Conservation (phyloP, 2,888 invertebrate species). For the Polydrusus cervinus region DNA sequence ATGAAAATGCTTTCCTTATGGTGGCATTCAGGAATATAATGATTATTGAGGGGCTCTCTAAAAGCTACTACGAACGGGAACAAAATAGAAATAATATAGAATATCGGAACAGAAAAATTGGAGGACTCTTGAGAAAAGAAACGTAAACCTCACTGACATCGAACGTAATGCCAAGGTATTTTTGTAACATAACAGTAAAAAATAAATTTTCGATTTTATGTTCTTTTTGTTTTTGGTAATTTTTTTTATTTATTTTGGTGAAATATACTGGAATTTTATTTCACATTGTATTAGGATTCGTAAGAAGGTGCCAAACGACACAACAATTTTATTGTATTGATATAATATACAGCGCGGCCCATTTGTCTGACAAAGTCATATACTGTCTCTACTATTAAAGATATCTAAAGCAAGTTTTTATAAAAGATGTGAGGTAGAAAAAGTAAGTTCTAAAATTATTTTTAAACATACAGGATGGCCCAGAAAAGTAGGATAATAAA, state of each 20-base stretch:
- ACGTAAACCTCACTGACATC: conserved; percentile 1
- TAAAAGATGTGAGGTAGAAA: too few relatives aligned
- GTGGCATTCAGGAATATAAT: not conserved
- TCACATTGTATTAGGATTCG: too few relatives aligned
- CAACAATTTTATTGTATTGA: too few relatives aligned
- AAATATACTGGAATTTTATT: not conserved
- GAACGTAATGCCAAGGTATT: not conserved
- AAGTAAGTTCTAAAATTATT: too few relatives aligned
- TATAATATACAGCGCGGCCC: too few relatives aligned
- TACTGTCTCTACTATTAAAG: too few relatives aligned
- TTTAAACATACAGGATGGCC: too few relatives aligned
- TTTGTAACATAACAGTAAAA: not conserved
- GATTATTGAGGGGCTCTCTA: not conserved
- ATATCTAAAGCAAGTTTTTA: too few relatives aligned
- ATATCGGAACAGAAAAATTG: not conserved
- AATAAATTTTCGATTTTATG: not conserved
- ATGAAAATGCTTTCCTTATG: not conserved
- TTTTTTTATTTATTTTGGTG: not conserved
- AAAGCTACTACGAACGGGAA: not conserved
- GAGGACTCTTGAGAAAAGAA: conserved; percentile 5
- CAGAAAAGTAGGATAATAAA: too few relatives aligned
- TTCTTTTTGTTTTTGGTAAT: not conserved
- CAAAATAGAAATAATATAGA: not conserved
- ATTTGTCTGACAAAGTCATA: too few relatives aligned
- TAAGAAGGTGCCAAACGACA: too few relatives aligned